phyloP scores from a whole-genome alignment of 1,140 invertebrate species.

The Orius insidiosus region DNA sequence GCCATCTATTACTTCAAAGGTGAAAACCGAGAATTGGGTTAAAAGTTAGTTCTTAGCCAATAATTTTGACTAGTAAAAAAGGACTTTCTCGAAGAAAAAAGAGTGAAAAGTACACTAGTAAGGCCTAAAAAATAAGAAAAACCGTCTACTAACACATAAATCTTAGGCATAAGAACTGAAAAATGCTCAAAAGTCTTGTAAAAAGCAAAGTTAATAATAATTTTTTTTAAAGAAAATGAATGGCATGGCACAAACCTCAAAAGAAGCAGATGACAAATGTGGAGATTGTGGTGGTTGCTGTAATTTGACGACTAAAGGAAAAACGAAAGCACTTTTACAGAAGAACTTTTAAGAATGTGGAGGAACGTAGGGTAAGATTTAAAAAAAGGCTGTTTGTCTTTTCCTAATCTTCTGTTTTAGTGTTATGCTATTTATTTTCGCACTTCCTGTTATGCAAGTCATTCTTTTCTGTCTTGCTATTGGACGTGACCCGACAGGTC shows the following conservation, averaged over 20 bases:
- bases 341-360: slow-evolving; percentile 86
- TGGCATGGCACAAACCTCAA: slow-evolving; percentile 7
- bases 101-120: too few relatives aligned
- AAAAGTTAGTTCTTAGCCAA: too few relatives aligned
- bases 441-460: slow-evolving; percentile 80
- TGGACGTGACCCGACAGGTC: slow-evolving; percentile 67
- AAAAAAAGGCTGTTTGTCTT: background rate
- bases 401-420: slow-evolving; percentile 29
- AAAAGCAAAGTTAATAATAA: too few relatives aligned
- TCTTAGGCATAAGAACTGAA: too few relatives aligned
- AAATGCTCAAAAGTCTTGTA: too few relatives aligned
- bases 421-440: slow-evolving; percentile 77
- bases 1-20: too few relatives aligned
- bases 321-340: slow-evolving; percentile 66
- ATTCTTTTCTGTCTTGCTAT: slow-evolving; percentile 88
- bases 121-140: too few relatives aligned
- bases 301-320: slow-evolving; percentile 26
- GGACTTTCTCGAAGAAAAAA: too few relatives aligned
- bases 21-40: too few relatives aligned
- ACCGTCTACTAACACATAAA: too few relatives aligned
- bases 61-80: too few relatives aligned
- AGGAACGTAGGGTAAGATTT: slow-evolving; percentile 72
- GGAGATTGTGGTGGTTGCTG: slow-evolving; percentile 33
- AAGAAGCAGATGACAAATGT: slow-evolving; percentile 28
- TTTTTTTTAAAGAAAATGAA: slow-evolving; percentile 13